Evolutionary conservation across 1,140 invertebrate species (phyloP).

Genomic region (Theocolax elegans): DNA sequence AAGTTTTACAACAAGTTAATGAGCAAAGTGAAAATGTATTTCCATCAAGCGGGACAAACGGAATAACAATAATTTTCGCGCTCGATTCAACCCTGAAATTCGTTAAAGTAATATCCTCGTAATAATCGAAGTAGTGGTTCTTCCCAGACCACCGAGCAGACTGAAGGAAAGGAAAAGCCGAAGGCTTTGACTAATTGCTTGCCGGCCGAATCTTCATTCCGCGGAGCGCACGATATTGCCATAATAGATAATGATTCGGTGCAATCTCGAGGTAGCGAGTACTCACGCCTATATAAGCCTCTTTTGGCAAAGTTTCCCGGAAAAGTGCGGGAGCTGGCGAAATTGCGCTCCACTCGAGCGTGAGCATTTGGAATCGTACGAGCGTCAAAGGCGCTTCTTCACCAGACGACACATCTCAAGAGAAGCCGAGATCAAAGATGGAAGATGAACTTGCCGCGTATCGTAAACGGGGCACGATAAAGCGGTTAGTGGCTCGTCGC

Average conservation of each 20-base stretch:
- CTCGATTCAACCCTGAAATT: neutral
- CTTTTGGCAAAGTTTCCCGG: too few species aligned
- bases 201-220: too few species aligned
- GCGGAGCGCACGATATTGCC: neutral
- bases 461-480: constrained; percentile 7
- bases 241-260: too few species aligned
- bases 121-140: neutral
- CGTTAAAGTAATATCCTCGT: neutral
- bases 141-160: neutral
- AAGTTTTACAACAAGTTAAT: too few species aligned
- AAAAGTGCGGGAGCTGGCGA: neutral
- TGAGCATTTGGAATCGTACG: neutral
- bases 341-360: neutral
- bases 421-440: neutral
- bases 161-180: neutral
- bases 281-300: too few species aligned
- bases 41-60: too few species aligned
- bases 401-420: neutral
- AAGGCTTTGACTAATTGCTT: constrained; percentile 4
- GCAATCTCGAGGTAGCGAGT: too few species aligned
- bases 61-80: too few species aligned
- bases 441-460: neutral
- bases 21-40: too few species aligned
- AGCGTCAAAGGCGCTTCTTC: neutral
- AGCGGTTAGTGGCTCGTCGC: constrained; percentile 1